A percentile compares a stretch with the other conserved stretches of the same genome.
Evolutionary conservation across 2,888 invertebrate genomes (phyloP).

Genomic region (Eudemis profundana): DNA sequence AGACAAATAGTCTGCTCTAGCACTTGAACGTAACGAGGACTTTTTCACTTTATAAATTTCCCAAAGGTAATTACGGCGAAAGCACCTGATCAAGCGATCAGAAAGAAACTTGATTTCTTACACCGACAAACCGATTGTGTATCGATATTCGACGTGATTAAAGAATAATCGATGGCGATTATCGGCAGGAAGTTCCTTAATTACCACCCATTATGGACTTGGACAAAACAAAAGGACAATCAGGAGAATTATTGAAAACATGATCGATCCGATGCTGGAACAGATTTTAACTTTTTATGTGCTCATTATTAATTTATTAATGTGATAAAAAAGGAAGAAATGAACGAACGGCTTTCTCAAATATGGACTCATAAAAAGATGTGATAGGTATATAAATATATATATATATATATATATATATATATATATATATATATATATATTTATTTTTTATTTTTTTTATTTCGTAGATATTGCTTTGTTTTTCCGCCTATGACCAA

Average conservation of each 20-base stretch:
- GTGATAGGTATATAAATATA: no score
- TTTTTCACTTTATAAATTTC: conserved; percentile 3
- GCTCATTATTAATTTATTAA: neutral
- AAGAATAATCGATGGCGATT: conserved; percentile 49
- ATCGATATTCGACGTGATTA: conserved; percentile 48
- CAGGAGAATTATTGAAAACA: neutral
- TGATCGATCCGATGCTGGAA: neutral
- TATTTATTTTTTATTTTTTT: no score
- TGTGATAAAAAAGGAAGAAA: no score
- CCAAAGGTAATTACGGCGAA: conserved; percentile 30
- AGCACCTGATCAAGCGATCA: conserved; percentile 11
- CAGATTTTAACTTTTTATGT: neutral
- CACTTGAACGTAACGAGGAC: conserved; percentile 8
- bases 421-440: no score
- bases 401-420: no score
- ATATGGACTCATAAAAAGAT: no score
- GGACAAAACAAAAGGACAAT: conserved; percentile 45
- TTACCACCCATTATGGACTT: conserved; percentile 46
- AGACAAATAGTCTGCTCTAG: conserved; percentile 14
- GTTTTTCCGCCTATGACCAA: no score
- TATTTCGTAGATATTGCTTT: no score
- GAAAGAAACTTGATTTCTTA: conserved; percentile 35
- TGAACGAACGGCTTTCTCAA: no score
- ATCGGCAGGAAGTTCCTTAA: conserved; percentile 46
- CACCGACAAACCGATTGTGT: conserved; percentile 46